phyloP scores from a whole-genome alignment of 2,113 vertebrate genomes.

The Toxostoma redivivum region DNA sequence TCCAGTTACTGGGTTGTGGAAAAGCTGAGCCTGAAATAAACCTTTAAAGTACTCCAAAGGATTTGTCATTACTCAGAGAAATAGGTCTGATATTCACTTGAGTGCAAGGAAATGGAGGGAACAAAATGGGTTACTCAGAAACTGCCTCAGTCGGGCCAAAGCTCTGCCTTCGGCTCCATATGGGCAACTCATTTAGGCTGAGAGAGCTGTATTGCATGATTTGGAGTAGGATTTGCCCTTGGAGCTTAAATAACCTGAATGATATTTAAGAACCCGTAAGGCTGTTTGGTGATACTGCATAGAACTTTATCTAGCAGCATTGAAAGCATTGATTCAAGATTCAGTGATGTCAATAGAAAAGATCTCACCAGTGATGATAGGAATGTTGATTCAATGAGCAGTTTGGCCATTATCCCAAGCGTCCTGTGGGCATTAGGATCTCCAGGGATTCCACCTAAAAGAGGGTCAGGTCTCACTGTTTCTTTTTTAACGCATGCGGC shows the following conservation, averaged over 20 bases:
- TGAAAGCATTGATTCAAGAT: not conserved
- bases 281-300: not conserved
- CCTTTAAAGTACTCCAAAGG: not conserved
- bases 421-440: not conserved
- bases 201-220: not conserved
- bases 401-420: not conserved
- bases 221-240: not conserved
- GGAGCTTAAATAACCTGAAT: not conserved
- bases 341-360: not conserved
- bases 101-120: not conserved
- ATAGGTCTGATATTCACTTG: not conserved
- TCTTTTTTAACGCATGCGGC: not conserved
- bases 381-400: not conserved
- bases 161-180: not conserved
- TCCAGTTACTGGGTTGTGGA: not conserved
- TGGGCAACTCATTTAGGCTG: slow-evolving; percentile 10
- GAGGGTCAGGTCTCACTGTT: not conserved
- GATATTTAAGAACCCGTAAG: not conserved
- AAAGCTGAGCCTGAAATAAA: slow-evolving; percentile 15
- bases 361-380: not conserved
- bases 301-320: rapidly evolving
- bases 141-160: not conserved
- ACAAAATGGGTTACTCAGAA: not conserved
- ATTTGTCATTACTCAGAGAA: slow-evolving; percentile 8
- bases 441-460: not conserved